Evolutionary conservation across 2,888 invertebrate species (phyloP), one percentile per base, ranked within the genome.

Genomic region (Eulithis testata): DNA sequence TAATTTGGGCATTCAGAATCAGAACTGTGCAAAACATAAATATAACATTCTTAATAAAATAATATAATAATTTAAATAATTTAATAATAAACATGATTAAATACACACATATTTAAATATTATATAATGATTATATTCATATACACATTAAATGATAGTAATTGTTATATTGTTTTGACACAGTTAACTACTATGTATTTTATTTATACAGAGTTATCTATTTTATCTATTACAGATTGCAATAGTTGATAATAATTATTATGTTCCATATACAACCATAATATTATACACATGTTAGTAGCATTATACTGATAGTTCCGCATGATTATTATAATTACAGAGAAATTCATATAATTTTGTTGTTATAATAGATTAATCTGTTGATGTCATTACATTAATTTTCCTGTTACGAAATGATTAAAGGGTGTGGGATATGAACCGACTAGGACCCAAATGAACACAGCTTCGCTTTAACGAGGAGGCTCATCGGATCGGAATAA

Each of bases 341-440:
- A 66, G 66, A 55, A 66, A 67, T 87, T 90, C 86, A 85, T 89
- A 87, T 40, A 40, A 40, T 90, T 90, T 87, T 89, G 88, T 90
- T 90, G 86, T 88, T 78, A 85, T 89, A 87, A 86, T 90, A 89
- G 88, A 87, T 87, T 90, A 91, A 88, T 90, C 84, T 90, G 89
- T 90, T 91, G 67, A 83, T 80, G 72, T 82, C 82, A 85, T 81
- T 84, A 81, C 84, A 63, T 63, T 58, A 84, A 74, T 80, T 78
- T 21, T 21, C 21, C 79, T 85, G 82, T 86, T 85, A 47, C 76
- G 74, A 79, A 80, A 78, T 80, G 72, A 78, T 82, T 73, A 69
- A 83, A 84, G 85, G 86, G 86, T 89, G 89, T 88, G 89, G 88
- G 86, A 85, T 78, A 78, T 73, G 76, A 59, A 80, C 74, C 72